Percentiles rank a stretch among this genome's conserved stretches.
Evolutionary conservation across 2,888 invertebrate genomes (phyloP).

Genomic region (Epistrophe grossulariae): DNA sequence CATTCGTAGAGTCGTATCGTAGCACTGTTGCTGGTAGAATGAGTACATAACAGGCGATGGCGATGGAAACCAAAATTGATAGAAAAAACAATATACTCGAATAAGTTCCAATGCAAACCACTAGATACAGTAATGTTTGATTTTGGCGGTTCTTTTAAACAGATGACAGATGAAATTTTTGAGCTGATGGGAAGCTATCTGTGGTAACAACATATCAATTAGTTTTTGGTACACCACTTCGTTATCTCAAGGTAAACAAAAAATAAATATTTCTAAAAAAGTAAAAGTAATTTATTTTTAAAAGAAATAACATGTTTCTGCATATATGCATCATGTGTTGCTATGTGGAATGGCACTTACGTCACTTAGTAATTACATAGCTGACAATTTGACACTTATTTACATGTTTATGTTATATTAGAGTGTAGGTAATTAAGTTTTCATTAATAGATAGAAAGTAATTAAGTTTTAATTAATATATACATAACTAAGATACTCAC

Average conservation of each 20-base stretch:
- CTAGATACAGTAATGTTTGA: conserved; percentile 6
- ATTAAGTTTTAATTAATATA: background rate
- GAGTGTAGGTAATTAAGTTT: background rate
- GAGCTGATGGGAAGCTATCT: conserved; percentile 23
- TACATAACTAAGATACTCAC: conserved; percentile 86
- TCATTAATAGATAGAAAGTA: background rate
- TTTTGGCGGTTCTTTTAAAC: conserved; percentile 42
- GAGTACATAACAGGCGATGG: background rate
- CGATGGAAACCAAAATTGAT: conserved; percentile 37
- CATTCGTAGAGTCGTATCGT: background rate
- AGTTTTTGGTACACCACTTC: too few species aligned
- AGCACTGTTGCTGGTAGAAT: background rate
- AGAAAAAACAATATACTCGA: conserved; percentile 35
- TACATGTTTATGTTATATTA: background rate
- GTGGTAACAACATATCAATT: background rate
- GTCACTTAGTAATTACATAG: background rate
- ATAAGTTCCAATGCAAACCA: conserved; percentile 25
- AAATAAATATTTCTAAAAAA: background rate
- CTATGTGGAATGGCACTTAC: conserved; percentile 8
- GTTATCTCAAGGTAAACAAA: background rate
- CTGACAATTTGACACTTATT: background rate
- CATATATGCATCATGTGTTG: background rate
- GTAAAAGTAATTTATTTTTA: background rate
- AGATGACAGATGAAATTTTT: background rate
- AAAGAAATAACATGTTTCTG: background rate